These are phyloP conservation scores for Nebria salina DNA, from an alignment of 2,888 invertebrate species.

Conservation along the genomic window DNA sequence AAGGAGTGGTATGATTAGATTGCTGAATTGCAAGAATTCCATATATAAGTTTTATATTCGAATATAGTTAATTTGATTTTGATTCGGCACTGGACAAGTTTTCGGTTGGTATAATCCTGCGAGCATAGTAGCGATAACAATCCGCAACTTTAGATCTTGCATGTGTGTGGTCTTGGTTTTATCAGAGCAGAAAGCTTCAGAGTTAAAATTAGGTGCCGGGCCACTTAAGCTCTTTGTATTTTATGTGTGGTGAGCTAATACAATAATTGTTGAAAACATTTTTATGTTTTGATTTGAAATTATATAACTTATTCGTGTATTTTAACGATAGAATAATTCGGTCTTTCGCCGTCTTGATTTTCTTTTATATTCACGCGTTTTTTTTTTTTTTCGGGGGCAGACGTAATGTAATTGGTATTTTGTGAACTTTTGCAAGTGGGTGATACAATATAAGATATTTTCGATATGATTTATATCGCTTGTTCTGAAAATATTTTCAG, in stretches of 20 bases:
- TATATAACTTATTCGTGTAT: too few relatives aligned
- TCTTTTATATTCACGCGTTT: not conserved
- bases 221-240: too few relatives aligned
- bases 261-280: too few relatives aligned
- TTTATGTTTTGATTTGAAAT: too few relatives aligned
- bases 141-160: not conserved
- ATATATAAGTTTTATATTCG: too few relatives aligned
- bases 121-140: slow-evolving; percentile 2
- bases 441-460: not conserved
- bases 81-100: not conserved
- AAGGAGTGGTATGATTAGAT: too few relatives aligned
- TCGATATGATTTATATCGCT: not conserved
- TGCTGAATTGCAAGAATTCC: too few relatives aligned
- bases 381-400: not conserved
- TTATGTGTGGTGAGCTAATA: too few relatives aligned
- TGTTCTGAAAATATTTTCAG: not conserved
- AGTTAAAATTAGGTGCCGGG: not conserved
- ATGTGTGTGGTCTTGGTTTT: not conserved
- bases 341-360: not conserved
- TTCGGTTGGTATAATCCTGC: not conserved
- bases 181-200: slow-evolving; percentile 9
- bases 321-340: too few relatives aligned
- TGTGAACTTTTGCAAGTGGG: not conserved
- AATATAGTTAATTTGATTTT: not conserved
- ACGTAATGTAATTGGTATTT: not conserved